phyloP scores from a whole-genome alignment of 1,140 invertebrate species.

The Chelonus insularis region DNA sequence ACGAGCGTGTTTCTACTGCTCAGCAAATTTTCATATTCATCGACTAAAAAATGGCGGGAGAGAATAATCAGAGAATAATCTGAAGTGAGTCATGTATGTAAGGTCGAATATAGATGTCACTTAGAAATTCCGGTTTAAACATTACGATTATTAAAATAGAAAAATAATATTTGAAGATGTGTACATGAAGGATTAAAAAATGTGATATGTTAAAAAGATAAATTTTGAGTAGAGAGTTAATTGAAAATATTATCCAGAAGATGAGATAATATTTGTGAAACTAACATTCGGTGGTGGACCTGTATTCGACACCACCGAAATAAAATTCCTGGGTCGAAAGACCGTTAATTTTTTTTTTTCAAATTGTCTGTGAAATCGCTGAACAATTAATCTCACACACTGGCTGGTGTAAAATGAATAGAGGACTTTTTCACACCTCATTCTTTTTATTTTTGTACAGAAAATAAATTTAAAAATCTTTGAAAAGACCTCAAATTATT shows the following conservation, averaged over 20 bases:
- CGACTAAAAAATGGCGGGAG: not conserved
- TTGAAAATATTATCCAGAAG: not conserved
- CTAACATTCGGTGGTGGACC: not conserved
- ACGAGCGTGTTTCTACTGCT: not conserved
- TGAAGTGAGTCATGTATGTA: too few species aligned
- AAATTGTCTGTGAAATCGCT: conserved; percentile 27
- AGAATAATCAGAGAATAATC: not conserved
- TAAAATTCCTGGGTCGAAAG: not conserved
- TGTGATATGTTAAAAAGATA: not conserved
- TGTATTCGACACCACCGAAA: not conserved
- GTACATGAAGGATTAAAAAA: conserved; percentile 2
- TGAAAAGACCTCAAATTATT: too few species aligned
- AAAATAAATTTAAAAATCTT: too few species aligned
- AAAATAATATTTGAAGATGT: too few species aligned
- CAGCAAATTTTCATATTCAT: conserved; percentile 8
- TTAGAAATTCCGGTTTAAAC: too few species aligned
- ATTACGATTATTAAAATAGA: too few species aligned
- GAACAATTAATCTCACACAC: conserved; percentile 24
- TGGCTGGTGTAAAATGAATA: not conserved
- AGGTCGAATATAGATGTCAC: too few species aligned
- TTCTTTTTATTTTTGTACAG: too few species aligned
- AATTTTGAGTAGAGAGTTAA: not conserved
- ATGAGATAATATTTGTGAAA: not conserved
- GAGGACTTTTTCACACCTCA: too few species aligned
- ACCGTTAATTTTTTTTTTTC: conserved; percentile 20